These are phyloP conservation scores for Oryzias javanicus DNA, from an alignment of 2,113 vertebrate genomes.

Conservation along the genomic window DNA sequence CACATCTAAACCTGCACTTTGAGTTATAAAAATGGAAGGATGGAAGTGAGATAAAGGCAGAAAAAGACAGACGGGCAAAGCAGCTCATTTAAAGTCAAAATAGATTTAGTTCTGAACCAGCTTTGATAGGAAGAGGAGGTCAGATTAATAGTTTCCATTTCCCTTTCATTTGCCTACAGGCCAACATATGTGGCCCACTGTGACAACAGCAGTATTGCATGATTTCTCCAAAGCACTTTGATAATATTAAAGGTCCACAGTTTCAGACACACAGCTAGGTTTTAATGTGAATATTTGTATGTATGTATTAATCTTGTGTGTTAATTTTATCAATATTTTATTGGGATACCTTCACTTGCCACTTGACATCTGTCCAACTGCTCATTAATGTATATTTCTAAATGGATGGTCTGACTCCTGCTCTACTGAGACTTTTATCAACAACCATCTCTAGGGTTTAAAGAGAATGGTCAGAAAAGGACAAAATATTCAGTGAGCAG, in stretches of 20 bases:
- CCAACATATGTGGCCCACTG: conserved; percentile 51
- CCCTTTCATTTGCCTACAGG: conserved; percentile 53
- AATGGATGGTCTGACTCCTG: no score
- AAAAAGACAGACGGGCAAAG: conserved; percentile 3
- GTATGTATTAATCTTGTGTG: neutral
- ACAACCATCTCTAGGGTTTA: no score
- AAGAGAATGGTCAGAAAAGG: no score
- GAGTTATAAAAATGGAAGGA: neutral
- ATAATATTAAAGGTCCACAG: conserved; percentile 1
- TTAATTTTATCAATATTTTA: no score
- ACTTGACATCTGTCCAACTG: no score
- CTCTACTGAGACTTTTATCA: no score
- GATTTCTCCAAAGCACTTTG: neutral
- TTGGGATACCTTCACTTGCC: no score
- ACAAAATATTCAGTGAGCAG: no score
- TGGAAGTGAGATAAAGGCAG: neutral
- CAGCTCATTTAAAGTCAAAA: conserved; percentile 13
- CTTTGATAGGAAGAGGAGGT: conserved; percentile 33
- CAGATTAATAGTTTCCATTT: conserved; percentile 64
- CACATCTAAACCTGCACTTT: conserved; percentile 11
- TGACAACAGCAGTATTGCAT: conserved; percentile 20
- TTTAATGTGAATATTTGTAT: neutral
- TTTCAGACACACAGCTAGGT: neutral
- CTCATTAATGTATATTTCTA: no score
- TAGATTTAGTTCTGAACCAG: conserved; percentile 42